Evolutionary conservation across 2,113 vertebrate genomes (phyloP), one percentile per base, ranked within the genome.

Genomic region (human (Homo sapiens)): DNA sequence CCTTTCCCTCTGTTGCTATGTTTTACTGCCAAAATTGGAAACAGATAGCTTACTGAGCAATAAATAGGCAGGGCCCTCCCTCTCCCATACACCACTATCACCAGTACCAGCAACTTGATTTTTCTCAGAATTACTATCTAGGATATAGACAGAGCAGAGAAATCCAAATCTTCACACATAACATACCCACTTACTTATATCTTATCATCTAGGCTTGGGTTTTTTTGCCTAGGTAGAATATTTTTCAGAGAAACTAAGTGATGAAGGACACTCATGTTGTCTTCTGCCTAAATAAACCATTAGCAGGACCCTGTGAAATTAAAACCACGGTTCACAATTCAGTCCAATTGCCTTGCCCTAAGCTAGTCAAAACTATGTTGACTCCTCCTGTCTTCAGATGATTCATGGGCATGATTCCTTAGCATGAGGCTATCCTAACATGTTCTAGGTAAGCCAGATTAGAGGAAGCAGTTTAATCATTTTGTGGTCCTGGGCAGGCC

Each of bases 291-390:
- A 95, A 83, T 57, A 82, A 96, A 48, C 17, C 4, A 17, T 11
- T 57, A 27, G 9, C 30, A 80, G 76, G 80, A 91, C 32, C 48
- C 59, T 23, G 35, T 32, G 27, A 45, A 90, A 88, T 80, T 76
- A 57, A 92, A 50, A 87, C 13, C 45, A 45, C 11, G 64, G 61
- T 59, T 97, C 61, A 78, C 61, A 68, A 14, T 48, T 38, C 55
- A 93, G 52, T 75, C 11, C n/a, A 93, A 90, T 30, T 43, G 85
- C 57, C 30, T n/a, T 88, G 30, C 32, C 25, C 76, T 32, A 30
- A 23, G 50, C 57, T 82, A 27, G 55, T 93, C 68, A 89, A 96
- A 89, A 89, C 72, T 81, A 92, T 57, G 89, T 79, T 88, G 38
- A 85, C 43, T 88, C 18, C 16, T 89, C 88, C 89, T 57, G 27